Base-by-base conservation (phyloP, 2,113 vertebrate genomes). In the Aptenodytes patagonicus region DNA sequence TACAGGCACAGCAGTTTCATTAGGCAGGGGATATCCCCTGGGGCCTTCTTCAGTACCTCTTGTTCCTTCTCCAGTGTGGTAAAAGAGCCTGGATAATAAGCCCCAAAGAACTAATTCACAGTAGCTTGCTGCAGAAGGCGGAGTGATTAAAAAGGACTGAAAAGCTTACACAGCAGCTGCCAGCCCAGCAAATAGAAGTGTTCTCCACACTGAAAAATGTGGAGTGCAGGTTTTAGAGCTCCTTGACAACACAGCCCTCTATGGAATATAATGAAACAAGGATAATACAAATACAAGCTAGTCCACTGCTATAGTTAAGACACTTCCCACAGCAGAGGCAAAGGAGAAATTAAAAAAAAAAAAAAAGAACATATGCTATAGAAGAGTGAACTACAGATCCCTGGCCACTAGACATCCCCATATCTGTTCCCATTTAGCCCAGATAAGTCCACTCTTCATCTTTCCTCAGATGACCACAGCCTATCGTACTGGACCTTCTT, bases 161-260 rank as follows among this genome's bases (percentile, higher is more conserved):
- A 93, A 95, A 80, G 83, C 83, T 92, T 75, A 84, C 34, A 80
- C 46, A 96, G 87, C 40, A 93, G 70, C 73, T 94, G 79, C 79
- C 83, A 95, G 79, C 58, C 75, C 44, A 62, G 58, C 54, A 86
- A 83, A 84, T 2, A 88, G 32, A 86, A 92, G 60, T n/a, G 32
- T 42, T 96, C 75, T 64, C 75, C 79, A 31, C 32, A 46, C 12
- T 16, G 16, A 60, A 83, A 93, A 77, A 71, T 19, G 76, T 11
- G 13, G 51, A 88, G 20, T 2, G 1, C 51, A 34, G 11, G 36
- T 70, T 78, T 94, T 71, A 70, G 32, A 86, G 76, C 79, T 90
- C 75, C 96, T 95, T 93, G 54, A 72, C 83, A 95, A 83, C 64
- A 86, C 79, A 93, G 17, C 26, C 36, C 51, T 82, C 26, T 82